Evolutionary conservation across 2,888 invertebrate species (phyloP).

Genomic region (Labia minor): DNA sequence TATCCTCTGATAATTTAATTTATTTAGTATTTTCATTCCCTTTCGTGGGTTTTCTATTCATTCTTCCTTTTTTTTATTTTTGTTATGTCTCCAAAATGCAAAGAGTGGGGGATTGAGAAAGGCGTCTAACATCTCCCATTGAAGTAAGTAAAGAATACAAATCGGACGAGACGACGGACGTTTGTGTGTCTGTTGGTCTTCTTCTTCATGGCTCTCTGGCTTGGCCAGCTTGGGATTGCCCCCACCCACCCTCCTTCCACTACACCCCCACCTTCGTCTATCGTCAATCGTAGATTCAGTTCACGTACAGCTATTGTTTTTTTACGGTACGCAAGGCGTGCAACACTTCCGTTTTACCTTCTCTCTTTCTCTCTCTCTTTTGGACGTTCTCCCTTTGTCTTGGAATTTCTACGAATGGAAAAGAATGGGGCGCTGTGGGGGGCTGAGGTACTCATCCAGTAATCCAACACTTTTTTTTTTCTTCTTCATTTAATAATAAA

Average conservation of each 20-base stretch:
- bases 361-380: background rate
- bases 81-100: no score
- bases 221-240: background rate
- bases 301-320: constrained; percentile 4
- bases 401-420: no score
- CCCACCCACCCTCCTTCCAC: background rate
- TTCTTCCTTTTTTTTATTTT: no score
- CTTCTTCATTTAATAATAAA: no score
- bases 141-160: background rate
- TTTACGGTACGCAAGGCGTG: constrained; percentile 3
- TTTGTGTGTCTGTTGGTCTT: background rate
- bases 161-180: background rate
- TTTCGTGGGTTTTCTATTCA: no score
- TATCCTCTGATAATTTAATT: no score
- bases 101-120: background rate
- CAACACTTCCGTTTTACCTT: constrained; percentile 6
- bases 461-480: no score
- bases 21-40: background rate
- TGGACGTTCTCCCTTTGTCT: background rate
- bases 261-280: background rate
- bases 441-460: no score
- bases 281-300: background rate
- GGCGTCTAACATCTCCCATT: background rate
- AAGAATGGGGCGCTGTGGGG: no score
- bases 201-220: constrained; percentile 8